Evolutionary conservation across 2,113 vertebrate genomes (phyloP), one percentile per base, ranked within the genome.

Genomic region (Barnardius zonarius): DNA sequence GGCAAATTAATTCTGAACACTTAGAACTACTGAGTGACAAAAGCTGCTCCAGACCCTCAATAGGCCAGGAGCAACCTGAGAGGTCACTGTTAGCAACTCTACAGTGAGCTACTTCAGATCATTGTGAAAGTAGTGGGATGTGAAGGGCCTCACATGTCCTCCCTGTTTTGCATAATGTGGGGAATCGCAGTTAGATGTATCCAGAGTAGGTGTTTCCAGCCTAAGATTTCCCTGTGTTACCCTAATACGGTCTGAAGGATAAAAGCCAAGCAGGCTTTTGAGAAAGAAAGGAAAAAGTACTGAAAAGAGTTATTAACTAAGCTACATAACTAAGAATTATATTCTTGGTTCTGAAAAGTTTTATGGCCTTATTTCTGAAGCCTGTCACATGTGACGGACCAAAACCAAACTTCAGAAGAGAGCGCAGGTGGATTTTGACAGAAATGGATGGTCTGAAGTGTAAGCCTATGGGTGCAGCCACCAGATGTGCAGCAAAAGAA

Each of bases 101-200:
- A 7, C 0, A 0, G 52, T 25, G 46, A 91, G 72, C 6, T 69
- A 22, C 31, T 86, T 44, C 61, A 7, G 19, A 18, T 44, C 64
- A 20, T 11, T 48, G 31, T 30, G 70, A 86, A 68, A 89, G 68
- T 0, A 73, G 11, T 11, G 37, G 20, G 11, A 43, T 67, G 11
- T n/a, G 10, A 2, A 10, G 15, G 39, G 46, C n/a, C 72, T 64
- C 55, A 64, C 33, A 30, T 33, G 25, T 51, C 23, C 18, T 83
- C 46, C 28, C 35, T 9, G 5, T 43, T 68, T 82, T 30, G 44
- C 81, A 54, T 5, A 43, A 7, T 0, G 1, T 24, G 20, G 13
- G 44, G 30, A 80, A 63, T 0, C 0, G 73, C 46, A 70, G 19
- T 11, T 73, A 57, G 16, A 51, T 24, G 33, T 5, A 63, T 16